A percentile compares a stretch with the other conserved stretches of the same genome.
Evolutionary conservation across 64 coral and sea anemone genomes (phyloP).

Genomic region (Dendrophyllia cribrosa): DNA sequence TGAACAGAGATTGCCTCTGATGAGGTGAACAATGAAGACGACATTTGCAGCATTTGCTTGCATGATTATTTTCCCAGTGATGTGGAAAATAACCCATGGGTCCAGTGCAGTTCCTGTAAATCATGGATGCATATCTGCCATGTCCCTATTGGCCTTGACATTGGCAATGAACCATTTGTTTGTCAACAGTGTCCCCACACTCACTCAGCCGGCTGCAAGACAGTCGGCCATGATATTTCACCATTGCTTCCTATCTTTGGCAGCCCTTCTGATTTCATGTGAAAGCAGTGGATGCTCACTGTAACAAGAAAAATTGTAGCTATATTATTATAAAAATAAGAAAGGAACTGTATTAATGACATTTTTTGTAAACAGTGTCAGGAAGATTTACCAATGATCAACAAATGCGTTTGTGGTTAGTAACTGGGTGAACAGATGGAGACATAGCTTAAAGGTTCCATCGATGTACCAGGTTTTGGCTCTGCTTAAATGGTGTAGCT

Average conservation of each 20-base stretch:
- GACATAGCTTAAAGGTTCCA: not conserved
- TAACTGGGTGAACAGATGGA: not conserved
- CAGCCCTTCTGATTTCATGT: no score
- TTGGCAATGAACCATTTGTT: conserved; percentile 52
- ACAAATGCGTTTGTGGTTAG: not conserved
- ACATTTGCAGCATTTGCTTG: conserved; percentile 41
- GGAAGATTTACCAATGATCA: conserved; percentile 8
- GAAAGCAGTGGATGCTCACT: no score
- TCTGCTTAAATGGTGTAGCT: not conserved
- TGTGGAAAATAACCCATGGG: conserved; percentile 57
- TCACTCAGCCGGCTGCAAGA: no score
- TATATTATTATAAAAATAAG: no score
- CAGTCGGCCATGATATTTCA: no score
- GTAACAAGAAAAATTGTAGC: not conserved
- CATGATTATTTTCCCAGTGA: conserved; percentile 35
- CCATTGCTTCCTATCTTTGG: no score
- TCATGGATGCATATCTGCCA: conserved; percentile 64
- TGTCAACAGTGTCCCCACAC: conserved; percentile 57
- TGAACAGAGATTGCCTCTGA: not conserved
- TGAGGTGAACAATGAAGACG: not conserved
- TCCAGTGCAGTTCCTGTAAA: conserved; percentile 48
- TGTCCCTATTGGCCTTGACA: conserved; percentile 49
- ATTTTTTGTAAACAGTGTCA: not conserved
- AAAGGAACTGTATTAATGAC: not conserved
- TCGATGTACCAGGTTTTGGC: not conserved